Percentiles rank a stretch among this genome's conserved stretches.
These are phyloP conservation scores for Mantis religiosa DNA, from an alignment of 2,888 invertebrate species.

Conservation along the genomic window DNA sequence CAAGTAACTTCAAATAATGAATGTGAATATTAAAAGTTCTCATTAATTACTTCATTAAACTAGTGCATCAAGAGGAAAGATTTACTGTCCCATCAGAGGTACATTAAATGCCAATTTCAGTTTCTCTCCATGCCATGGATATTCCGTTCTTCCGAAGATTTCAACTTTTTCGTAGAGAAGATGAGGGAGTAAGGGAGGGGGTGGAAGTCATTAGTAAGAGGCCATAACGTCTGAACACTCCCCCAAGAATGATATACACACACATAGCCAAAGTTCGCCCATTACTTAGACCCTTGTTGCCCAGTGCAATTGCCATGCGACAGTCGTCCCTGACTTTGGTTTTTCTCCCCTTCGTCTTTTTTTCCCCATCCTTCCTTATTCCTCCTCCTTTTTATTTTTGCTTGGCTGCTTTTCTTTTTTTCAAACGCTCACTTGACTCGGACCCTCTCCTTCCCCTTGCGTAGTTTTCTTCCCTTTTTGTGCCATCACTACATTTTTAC, in stretches of 20 bases:
- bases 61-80: no score
- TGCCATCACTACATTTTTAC: background rate
- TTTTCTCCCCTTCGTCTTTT: background rate
- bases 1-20: no score
- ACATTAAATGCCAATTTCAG: background rate
- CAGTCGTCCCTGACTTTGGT: background rate
- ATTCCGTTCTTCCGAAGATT: background rate
- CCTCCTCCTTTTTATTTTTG: background rate
- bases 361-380: background rate
- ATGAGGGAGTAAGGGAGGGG: background rate
- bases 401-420: background rate
- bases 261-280: background rate
- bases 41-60: no score
- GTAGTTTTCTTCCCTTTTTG: background rate
- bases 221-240: background rate
- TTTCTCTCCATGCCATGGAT: background rate
- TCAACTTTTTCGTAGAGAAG: background rate
- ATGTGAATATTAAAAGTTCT: no score
- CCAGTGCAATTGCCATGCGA: background rate
- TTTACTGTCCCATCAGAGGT: background rate
- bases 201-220: background rate
- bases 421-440: slow-evolving; percentile 15
- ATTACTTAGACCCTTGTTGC: background rate
- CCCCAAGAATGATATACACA: background rate
- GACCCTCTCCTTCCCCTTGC: background rate